These are phyloP conservation scores for Pyrrhia umbra DNA, from an alignment of 2,888 invertebrate genomes.

Conservation along the genomic window DNA sequence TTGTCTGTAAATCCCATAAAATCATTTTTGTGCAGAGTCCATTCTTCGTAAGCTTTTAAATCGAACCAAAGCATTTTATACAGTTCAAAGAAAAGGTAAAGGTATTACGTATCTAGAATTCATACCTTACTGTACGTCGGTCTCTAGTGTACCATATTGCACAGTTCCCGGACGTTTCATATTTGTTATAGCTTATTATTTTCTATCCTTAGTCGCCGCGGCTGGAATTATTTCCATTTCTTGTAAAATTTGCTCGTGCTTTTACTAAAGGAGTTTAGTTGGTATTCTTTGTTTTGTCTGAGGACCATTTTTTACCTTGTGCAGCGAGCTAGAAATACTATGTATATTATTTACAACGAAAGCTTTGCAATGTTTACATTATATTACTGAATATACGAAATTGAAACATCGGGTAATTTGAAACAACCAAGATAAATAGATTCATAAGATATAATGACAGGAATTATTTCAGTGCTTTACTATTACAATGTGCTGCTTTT, in stretches of 20 bases:
- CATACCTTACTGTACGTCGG: constrained; percentile 33
- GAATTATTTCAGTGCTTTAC: too few relatives aligned
- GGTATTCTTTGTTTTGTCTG: constrained; percentile 32
- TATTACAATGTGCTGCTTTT: too few relatives aligned
- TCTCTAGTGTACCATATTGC: constrained; percentile 60
- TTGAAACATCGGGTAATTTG: neutral
- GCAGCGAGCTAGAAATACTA: constrained; percentile 7
- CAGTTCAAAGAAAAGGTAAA: constrained; percentile 39
- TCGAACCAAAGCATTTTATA: constrained; percentile 12
- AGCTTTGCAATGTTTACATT: neutral
- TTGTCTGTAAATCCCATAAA: neutral
- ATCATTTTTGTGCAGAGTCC: neutral
- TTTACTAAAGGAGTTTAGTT: constrained; percentile 19
- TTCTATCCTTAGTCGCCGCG: constrained; percentile 58
- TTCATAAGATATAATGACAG: too few relatives aligned
- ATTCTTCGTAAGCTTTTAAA: constrained; percentile 10
- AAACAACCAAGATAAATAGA: too few relatives aligned
- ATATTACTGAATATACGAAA: neutral
- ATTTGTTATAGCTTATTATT: constrained; percentile 72
- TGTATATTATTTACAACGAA: neutral
- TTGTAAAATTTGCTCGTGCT: constrained; percentile 40
- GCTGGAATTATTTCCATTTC: constrained; percentile 54
- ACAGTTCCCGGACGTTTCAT: constrained; percentile 56
- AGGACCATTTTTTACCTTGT: constrained; percentile 19
- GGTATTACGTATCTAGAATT: constrained; percentile 44